A percentile compares a stretch with the other conserved stretches of the same genome.
phyloP scores from a whole-genome alignment of 64 coral and sea anemone species.

The Acropora tenuis region DNA sequence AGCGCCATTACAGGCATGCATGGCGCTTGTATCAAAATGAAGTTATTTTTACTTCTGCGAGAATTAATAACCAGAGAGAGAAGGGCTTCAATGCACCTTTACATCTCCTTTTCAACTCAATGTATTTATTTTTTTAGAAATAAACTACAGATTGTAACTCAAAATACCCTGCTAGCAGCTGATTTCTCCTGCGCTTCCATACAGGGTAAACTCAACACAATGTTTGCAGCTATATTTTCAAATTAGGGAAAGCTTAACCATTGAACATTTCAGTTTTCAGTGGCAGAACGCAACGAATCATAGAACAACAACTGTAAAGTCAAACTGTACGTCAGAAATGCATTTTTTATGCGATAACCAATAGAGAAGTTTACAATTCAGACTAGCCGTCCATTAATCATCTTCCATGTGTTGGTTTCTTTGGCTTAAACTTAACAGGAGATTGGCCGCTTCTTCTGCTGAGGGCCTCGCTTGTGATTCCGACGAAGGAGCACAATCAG shows the following conservation, averaged over 20 bases:
- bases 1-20: not conserved
- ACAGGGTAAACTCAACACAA: not conserved
- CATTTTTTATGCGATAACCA: not conserved
- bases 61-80: not conserved
- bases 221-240: not conserved
- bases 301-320: not conserved
- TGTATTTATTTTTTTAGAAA: not conserved
- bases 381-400: not conserved
- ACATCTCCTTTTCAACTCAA: not conserved
- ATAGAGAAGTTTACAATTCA: slow-evolving; percentile 1
- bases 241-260: not conserved
- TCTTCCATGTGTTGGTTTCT: not conserved
- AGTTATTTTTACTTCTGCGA: not conserved
- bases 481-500: too few relatives aligned
- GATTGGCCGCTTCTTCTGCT: not conserved
- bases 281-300: not conserved
- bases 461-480: too few relatives aligned
- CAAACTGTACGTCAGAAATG: slow-evolving; percentile 2
- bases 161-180: too few relatives aligned
- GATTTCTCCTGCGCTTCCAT: not conserved
- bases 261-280: not conserved
- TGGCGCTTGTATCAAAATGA: not conserved
- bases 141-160: not conserved
- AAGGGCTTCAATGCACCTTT: not conserved
- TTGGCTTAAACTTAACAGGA: not conserved